A percentile compares a stretch with the other conserved stretches of the same genome.
Conservation (phyloP, 2,113 vertebrate genomes). For the Tragelaphus imberbis region DNA sequence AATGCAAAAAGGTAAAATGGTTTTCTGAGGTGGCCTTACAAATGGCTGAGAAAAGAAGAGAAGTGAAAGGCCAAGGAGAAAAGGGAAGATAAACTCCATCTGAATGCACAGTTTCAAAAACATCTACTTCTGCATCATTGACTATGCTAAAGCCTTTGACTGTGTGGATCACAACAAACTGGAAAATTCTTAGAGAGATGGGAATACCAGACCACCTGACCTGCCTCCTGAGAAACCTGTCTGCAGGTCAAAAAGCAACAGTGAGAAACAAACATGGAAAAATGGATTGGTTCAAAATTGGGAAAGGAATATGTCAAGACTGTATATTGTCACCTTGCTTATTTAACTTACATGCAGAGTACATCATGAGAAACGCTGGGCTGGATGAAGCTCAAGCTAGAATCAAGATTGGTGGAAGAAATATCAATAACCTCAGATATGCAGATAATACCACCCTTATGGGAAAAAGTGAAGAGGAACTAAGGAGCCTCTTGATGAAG, state of each 20-base stretch:
- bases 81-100: background rate
- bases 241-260: background rate
- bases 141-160: background rate
- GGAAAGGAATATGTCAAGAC: background rate
- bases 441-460: background rate
- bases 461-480: background rate
- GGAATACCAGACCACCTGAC: background rate
- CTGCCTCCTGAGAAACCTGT: background rate
- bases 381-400: background rate
- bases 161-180: background rate
- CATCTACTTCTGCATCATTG: background rate
- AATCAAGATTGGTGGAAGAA: background rate
- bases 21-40: background rate
- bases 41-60: background rate
- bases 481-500: background rate
- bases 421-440: background rate
- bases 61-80: background rate
- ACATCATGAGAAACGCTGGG: background rate
- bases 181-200: background rate
- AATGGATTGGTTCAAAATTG: background rate
- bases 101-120: background rate
- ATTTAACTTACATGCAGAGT: background rate
- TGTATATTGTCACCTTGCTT: background rate
- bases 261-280: background rate
- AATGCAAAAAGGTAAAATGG: background rate